Conservation (phyloP, 2,888 invertebrate species). For the Tetrapedia diversipes region DNA sequence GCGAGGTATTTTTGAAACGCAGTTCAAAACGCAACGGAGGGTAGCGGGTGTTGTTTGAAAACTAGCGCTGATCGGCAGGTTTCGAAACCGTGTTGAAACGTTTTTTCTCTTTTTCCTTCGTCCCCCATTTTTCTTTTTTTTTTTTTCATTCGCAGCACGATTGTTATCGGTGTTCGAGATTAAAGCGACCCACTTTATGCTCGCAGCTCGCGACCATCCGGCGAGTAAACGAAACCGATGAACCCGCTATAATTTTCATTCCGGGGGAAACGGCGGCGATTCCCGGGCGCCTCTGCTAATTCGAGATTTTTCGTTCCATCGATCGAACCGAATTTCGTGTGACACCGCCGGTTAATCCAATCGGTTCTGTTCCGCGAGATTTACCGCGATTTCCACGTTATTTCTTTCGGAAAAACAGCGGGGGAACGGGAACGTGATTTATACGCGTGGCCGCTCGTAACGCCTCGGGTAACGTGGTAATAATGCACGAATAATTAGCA, state of each 20-base stretch:
- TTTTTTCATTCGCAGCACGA: neutral
- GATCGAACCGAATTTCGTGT: neutral
- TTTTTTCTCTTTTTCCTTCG: neutral
- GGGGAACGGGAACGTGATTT: neutral
- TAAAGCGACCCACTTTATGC: conserved; percentile 10
- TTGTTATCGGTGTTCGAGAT: conserved; percentile 3
- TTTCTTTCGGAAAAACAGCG: conserved; percentile 1
- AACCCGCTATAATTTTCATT: conserved; percentile 12
- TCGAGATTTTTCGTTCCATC: neutral
- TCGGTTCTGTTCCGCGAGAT: neutral
- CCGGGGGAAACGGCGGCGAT: neutral
- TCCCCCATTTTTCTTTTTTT: neutral
- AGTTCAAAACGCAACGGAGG: neutral
- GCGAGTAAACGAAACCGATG: conserved; percentile 8
- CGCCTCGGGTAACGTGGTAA: conserved; percentile 17
- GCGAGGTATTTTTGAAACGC: neutral
- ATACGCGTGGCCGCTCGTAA: conserved; percentile 8
- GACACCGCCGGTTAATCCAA: conserved; percentile 6
- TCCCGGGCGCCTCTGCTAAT: neutral
- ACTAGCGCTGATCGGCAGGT: neutral
- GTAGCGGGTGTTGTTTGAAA: neutral
- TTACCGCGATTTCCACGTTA: conserved; percentile 4
- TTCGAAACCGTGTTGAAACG: neutral
- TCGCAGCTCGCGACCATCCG: neutral
- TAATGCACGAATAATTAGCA: conserved; percentile 46